Percentiles rank a stretch among this genome's conserved stretches.
These are phyloP conservation scores for Merluccius polli DNA, from an alignment of 2,797 vertebrate species.

Conservation along the genomic window DNA sequence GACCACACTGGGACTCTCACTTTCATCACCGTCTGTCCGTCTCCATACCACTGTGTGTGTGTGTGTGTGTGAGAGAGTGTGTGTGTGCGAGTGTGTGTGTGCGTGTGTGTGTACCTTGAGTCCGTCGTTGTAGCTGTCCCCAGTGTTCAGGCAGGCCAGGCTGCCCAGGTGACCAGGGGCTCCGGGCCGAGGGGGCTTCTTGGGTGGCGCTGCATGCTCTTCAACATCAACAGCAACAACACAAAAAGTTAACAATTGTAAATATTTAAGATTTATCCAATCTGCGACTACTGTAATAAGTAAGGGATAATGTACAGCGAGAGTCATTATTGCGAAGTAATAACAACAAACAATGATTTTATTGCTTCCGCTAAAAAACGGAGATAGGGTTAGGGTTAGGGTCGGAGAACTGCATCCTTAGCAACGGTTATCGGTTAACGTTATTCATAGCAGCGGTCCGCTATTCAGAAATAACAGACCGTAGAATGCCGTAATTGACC, in stretches of 20 bases:
- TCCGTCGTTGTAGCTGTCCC: conserved; percentile 95
- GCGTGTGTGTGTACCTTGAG: conserved; percentile 80
- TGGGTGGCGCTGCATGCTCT: conserved; percentile 93
- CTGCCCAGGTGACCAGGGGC: conserved; percentile 86
- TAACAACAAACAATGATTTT: not conserved
- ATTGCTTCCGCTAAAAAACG: too few relatives aligned
- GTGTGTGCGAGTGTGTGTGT: conserved; percentile 14
- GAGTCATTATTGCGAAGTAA: too few relatives aligned
- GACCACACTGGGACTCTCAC: too few relatives aligned
- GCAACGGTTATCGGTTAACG: not conserved
- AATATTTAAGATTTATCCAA: not conserved
- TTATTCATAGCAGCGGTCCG: too few relatives aligned
- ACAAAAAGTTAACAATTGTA: not conserved
- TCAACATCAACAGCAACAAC: conserved; percentile 19
- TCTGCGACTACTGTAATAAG: too few relatives aligned
- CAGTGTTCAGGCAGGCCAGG: conserved; percentile 81
- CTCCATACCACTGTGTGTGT: not conserved
- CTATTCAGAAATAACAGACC: too few relatives aligned
- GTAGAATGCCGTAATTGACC: too few relatives aligned
- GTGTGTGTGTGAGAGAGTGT: conserved; percentile 7
- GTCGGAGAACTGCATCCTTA: too few relatives aligned
- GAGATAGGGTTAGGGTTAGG: too few relatives aligned
- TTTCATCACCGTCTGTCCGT: too few relatives aligned
- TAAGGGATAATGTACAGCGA: too few relatives aligned
- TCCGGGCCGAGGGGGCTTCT: conserved; percentile 94